Conservation (phyloP, 2,797 vertebrate genomes). For the Malurus splendens region DNA sequence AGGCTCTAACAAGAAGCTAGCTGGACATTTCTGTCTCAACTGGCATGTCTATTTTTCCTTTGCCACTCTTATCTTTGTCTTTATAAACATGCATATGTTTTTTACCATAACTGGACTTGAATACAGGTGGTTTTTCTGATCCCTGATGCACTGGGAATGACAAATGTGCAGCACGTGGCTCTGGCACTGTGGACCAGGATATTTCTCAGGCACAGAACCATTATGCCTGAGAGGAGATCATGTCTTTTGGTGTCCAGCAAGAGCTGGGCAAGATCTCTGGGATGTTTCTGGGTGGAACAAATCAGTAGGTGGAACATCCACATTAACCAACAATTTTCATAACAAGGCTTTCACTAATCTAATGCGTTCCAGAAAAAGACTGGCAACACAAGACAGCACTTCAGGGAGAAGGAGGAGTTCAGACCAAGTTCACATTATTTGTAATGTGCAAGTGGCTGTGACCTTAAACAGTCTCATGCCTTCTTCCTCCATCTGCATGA, state of each 20-base stretch:
- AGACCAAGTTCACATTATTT: not conserved
- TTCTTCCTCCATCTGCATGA: not conserved
- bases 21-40: not conserved
- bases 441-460: not conserved
- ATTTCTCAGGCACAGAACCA: not conserved
- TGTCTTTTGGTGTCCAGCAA: not conserved
- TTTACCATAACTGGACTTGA: not conserved
- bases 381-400: not conserved
- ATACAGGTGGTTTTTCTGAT: not conserved
- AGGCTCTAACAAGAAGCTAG: not conserved
- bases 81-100: not conserved
- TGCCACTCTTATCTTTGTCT: not conserved
- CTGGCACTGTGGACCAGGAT: accelerated
- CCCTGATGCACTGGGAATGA: not conserved
- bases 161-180: not conserved
- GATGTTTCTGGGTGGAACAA: not conserved
- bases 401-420: not conserved
- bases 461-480: not conserved
- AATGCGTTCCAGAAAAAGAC: not conserved
- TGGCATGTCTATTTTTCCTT: not conserved
- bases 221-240: not conserved
- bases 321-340: not conserved
- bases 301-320: not conserved
- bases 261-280: not conserved
- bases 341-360: not conserved